Conservation (phyloP, 2,113 vertebrate genomes). For the Machaerirhynchus nigripectus region DNA sequence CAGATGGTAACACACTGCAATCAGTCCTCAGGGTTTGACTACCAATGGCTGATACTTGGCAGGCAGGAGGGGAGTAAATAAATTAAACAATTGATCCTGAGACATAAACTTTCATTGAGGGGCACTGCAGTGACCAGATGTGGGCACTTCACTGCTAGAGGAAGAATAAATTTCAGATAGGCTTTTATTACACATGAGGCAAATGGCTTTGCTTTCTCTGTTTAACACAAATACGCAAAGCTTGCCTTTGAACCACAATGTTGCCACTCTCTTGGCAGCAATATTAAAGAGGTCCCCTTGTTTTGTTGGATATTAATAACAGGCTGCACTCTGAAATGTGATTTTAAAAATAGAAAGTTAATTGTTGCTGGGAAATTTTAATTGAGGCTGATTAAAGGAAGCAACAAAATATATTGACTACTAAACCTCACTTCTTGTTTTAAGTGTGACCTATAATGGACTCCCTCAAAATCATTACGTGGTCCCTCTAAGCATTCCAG, state of each 20-base stretch:
- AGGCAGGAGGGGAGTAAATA: neutral
- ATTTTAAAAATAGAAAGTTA: slow-evolving; percentile 65
- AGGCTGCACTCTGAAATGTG: slow-evolving; percentile 1
- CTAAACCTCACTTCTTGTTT: slow-evolving; percentile 63
- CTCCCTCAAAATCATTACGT: neutral
- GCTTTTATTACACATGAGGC: slow-evolving; percentile 47
- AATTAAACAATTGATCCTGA: neutral
- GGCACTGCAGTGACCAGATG: slow-evolving; percentile 17
- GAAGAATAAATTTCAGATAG: slow-evolving; percentile 53
- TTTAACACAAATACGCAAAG: neutral
- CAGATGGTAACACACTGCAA: neutral
- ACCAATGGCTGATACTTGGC: neutral
- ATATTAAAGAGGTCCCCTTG: slow-evolving; percentile 15
- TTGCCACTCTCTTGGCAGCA: slow-evolving; percentile 33
- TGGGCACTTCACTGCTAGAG: slow-evolving; percentile 17
- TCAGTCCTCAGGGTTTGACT: slow-evolving; percentile 9
- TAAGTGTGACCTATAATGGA: slow-evolving; percentile 41
- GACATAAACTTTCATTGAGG: slow-evolving; percentile 15
- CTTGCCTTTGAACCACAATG: slow-evolving; percentile 43
- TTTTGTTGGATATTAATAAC: slow-evolving; percentile 29
- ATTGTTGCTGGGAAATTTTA: slow-evolving; percentile 59
- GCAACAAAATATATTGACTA: slow-evolving; percentile 50
- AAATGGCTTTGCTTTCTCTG: slow-evolving; percentile 2
- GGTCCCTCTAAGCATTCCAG: slow-evolving; percentile 34
- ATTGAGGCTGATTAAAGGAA: slow-evolving; percentile 65